Base-by-base conservation (phyloP, 1,140 invertebrate genomes). In the Arctopsyche grandis region DNA sequence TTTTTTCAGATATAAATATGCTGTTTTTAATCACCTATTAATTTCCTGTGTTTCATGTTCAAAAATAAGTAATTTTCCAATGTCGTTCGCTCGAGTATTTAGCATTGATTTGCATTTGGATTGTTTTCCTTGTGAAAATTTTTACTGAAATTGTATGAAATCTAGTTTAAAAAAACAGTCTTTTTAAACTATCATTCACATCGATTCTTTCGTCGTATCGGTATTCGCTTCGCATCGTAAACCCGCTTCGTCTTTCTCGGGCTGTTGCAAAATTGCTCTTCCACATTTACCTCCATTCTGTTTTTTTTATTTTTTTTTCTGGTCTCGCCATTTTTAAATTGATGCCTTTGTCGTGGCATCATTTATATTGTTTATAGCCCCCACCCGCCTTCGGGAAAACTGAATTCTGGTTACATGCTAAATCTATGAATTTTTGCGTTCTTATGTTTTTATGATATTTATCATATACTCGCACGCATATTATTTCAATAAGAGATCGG, bases 361-460 rank as follows among this genome's bases (percentile, higher is more conserved):
- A 60, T 60, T 60, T 60, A 60, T 60, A 60, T 60, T 60, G 56
- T 60, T 60, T 60, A 60, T 60, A 21, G 16, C 56, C 56, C 29
- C 1, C n/a, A n/a, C n/a, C n/a, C 52, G 9, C 56, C 56, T 21
- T 60, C 19, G 21, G 21, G 56, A 21, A 60, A 60, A 60, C 9
- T 60, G 56, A 60, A 60, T 60, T 60, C 16, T 16, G 56, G 16
- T 60, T 19, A 9, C 16, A 60, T 60, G 56, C 56, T 60, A 60
- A 21, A 19, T 16, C 29, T 38, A 19, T 60, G n/a, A 9, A 21
- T 4, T 38, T 60, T 60, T 21, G 9, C 5, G n/a, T 60, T 60
- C 56, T 3, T 19, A 60, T 21, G 9, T 60, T 60, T 60, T 60
- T 19, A 60, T 60, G 16, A 19, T 38, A 38, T 38, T 38, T 38